Percentiles rank a stretch among this genome's conserved stretches.
Evolutionary conservation across 2,113 vertebrate genomes (phyloP).

Genomic region (Pithys albifrons): DNA sequence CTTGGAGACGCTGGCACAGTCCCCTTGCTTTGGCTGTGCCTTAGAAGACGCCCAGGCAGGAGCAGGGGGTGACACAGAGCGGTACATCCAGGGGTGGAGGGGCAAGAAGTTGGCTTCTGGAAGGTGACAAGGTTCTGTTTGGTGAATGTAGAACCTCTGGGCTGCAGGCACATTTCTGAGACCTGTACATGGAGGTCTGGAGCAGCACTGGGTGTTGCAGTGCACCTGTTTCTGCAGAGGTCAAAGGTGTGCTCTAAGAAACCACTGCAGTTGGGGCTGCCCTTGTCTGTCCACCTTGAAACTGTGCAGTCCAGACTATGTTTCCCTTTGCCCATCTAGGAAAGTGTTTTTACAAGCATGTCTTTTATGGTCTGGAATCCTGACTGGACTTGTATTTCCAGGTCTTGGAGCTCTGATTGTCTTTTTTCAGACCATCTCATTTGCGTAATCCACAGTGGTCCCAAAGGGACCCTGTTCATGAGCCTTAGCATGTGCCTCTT

Average conservation of each 20-base stretch:
- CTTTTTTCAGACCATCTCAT: background rate
- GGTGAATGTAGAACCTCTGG: background rate
- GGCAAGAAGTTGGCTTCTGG: background rate
- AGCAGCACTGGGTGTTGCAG: background rate
- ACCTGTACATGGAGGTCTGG: background rate
- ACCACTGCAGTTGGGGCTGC: accelerated
- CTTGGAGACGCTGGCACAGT: background rate
- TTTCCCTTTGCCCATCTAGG: background rate
- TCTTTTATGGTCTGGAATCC: background rate
- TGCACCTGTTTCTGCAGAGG: background rate
- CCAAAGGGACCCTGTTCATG: background rate
- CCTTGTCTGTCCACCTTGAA: background rate
- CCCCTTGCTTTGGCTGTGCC: background rate
- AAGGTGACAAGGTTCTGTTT: background rate
- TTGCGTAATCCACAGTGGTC: background rate
- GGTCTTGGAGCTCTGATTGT: background rate
- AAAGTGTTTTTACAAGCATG: background rate
- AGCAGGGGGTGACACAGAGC: background rate
- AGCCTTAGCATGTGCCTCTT: background rate
- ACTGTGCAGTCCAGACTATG: background rate
- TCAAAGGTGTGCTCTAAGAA: background rate
- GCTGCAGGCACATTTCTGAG: background rate
- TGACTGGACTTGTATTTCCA: background rate
- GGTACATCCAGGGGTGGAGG: accelerated
- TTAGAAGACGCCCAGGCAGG: background rate